A percentile compares a stretch with the other conserved stretches of the same genome.
Evolutionary conservation across 2,113 vertebrate species (phyloP).

Genomic region (Ochotona princeps): DNA sequence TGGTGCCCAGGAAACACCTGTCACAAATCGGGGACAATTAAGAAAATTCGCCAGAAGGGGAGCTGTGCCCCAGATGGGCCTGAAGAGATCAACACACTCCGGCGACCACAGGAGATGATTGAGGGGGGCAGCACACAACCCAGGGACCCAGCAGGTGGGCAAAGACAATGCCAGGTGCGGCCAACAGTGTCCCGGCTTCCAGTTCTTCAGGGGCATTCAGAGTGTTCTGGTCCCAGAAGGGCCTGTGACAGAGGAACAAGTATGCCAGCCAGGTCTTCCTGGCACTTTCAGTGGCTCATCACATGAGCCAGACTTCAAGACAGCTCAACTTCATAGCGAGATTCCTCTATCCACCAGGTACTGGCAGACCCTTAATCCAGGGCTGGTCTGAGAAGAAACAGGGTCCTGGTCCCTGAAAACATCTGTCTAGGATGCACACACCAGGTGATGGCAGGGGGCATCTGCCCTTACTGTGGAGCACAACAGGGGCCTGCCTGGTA

Average conservation of each 20-base stretch:
- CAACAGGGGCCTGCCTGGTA: not conserved
- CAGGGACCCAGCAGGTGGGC: not conserved
- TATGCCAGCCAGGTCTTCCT: not conserved
- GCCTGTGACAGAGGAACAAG: not conserved
- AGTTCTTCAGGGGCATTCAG: not conserved
- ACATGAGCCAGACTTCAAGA: not conserved
- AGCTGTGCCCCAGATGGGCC: not conserved
- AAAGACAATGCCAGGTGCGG: not conserved
- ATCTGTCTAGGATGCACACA: not conserved
- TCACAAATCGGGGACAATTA: not conserved
- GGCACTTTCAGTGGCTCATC: not conserved
- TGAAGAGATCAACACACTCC: not conserved
- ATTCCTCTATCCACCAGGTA: not conserved
- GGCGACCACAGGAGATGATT: not conserved
- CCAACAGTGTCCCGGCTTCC: slow-evolving; percentile 35
- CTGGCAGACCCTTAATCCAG: not conserved
- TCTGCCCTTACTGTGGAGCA: not conserved
- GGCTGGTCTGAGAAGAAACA: not conserved
- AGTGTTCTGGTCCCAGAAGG: not conserved
- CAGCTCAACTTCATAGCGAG: not conserved
- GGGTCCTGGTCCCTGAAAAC: not conserved
- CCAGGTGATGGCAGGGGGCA: not conserved
- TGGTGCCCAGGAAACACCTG: not conserved
- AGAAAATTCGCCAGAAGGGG: not conserved
- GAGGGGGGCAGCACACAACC: not conserved